Percentiles rank a stretch among this genome's conserved stretches.
Conservation (phyloP, 53 echinoderm and acorn worm genomes). For the Echinarachnius parma region DNA sequence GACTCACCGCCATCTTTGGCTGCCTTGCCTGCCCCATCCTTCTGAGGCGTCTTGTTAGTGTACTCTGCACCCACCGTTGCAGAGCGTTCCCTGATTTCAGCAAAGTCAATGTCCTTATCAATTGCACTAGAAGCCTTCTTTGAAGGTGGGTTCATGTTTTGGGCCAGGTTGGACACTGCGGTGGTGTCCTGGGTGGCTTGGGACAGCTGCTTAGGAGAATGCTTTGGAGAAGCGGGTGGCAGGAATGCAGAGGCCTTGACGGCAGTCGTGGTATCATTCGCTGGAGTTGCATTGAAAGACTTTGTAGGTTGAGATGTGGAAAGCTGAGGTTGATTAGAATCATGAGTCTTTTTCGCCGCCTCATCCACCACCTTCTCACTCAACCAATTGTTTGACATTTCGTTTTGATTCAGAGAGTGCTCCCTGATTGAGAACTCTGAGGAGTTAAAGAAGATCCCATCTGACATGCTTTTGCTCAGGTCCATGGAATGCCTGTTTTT, state of each 20-base stretch:
- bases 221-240: constrained; percentile 60
- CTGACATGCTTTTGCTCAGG: constrained; percentile 71
- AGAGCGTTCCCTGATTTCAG: constrained; percentile 68
- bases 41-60: constrained; percentile 45
- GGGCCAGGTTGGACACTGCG: neutral
- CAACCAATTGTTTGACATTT: constrained; percentile 37
- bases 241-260: constrained; percentile 49
- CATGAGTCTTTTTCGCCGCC: neutral
- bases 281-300: constrained; percentile 38
- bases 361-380: constrained; percentile 27
- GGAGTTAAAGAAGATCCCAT: constrained; percentile 50
- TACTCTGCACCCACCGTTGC: constrained; percentile 74
- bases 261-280: constrained; percentile 34
- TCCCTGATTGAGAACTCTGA: constrained; percentile 54
- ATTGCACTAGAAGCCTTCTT: constrained; percentile 8
- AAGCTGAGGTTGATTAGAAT: neutral
- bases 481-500: constrained; percentile 98
- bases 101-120: constrained; percentile 31
- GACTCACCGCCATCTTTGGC: constrained; percentile 40
- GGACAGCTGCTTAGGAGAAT: constrained; percentile 54
- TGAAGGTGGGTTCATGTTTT: constrained; percentile 2
- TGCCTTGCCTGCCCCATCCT: constrained; percentile 10
- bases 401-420: constrained; percentile 63
- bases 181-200: constrained; percentile 38
- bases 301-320: constrained; percentile 23